phyloP scores from a whole-genome alignment of 1,140 invertebrate genomes.

The Melitaea cinxia region DNA sequence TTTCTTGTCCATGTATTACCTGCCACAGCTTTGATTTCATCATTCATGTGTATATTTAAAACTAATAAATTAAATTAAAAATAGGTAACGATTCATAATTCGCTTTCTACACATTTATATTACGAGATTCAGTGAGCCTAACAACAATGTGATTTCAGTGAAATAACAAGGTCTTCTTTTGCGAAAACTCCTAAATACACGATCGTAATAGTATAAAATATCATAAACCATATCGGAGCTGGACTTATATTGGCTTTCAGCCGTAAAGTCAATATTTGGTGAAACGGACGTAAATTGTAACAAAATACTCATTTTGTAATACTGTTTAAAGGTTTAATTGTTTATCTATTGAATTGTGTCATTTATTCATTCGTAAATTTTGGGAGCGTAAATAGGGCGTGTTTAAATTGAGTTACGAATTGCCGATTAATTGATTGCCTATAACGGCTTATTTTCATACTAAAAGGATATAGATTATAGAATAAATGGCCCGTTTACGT shows the following conservation, averaged over 20 bases:
- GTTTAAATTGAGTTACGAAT: not conserved
- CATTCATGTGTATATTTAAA: too few species aligned
- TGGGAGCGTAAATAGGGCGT: not conserved
- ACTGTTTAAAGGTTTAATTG: not conserved
- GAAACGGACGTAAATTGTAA: not conserved
- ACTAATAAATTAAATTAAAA: too few species aligned
- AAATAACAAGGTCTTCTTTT: too few species aligned
- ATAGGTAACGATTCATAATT: too few species aligned
- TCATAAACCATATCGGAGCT: not conserved
- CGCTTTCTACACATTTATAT: too few species aligned
- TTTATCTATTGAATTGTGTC: not conserved
- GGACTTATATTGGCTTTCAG: not conserved
- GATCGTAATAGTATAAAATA: not conserved
- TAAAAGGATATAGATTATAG: not conserved
- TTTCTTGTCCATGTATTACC: too few species aligned
- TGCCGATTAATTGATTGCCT: not conserved
- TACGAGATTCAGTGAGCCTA: too few species aligned
- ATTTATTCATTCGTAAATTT: conserved; percentile 7
- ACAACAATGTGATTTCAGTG: too few species aligned
- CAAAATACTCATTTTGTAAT: not conserved
- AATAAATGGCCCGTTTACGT: not conserved
- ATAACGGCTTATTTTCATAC: conserved; percentile 4
- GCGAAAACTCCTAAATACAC: not conserved
- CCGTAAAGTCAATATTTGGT: conserved; percentile 1
- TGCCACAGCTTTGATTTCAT: too few species aligned